A percentile compares a stretch with the other conserved stretches of the same genome.
phyloP scores from a whole-genome alignment of 2,113 vertebrate genomes.

The Prunella fulvescens region DNA sequence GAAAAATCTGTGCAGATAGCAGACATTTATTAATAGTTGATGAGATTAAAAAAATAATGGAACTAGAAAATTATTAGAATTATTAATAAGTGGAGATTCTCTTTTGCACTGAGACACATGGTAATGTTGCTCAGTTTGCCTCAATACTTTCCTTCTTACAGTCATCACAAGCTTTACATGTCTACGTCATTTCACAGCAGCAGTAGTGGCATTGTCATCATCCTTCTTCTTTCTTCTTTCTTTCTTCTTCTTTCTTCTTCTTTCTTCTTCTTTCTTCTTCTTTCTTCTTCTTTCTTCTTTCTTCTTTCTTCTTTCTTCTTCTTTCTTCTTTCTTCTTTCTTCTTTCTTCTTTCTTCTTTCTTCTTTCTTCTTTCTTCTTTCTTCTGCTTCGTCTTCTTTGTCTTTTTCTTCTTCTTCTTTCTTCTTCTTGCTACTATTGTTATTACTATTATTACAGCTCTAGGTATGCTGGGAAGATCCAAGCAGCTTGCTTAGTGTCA shows the following conservation, averaged over 20 bases:
- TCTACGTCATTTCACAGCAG: neutral
- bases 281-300: no score
- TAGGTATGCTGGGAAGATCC: neutral
- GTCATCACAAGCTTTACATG: neutral
- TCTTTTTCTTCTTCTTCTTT: no score
- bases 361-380: no score
- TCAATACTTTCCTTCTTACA: neutral
- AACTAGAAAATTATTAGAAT: neutral
- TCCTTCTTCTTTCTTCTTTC: no score
- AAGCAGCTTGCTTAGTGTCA: neutral
- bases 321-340: no score
- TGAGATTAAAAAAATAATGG: neutral
- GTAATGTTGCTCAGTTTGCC: neutral
- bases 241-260: no score
- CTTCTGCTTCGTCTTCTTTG: no score
- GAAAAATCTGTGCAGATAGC: neutral
- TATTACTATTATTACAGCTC: neutral
- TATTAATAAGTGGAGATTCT: neutral
- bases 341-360: no score
- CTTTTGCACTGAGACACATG: neutral
- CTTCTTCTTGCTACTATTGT: neutral
- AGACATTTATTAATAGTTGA: neutral
- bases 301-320: no score
- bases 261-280: no score
- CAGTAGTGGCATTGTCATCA: no score